These are phyloP conservation scores for Drymonia ruficornis DNA, from an alignment of 2,888 invertebrate species.

Conservation along the genomic window DNA sequence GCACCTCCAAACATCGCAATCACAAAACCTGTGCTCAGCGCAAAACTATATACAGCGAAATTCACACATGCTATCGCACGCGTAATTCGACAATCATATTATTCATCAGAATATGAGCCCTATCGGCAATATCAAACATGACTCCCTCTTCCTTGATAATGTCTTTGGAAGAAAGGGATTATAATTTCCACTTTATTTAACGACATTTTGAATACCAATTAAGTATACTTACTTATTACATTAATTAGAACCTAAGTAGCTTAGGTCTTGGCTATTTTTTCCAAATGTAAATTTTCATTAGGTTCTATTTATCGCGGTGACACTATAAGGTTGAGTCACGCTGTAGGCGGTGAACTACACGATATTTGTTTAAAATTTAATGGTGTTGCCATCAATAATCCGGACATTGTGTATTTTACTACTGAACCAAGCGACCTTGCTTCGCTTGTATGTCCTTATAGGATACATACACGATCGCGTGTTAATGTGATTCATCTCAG, in stretches of 20 bases:
- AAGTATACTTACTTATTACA: no score
- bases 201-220: no score
- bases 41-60: no score
- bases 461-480: slow-evolving; percentile 20
- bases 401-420: slow-evolving; percentile 22
- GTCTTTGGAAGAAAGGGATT: no score
- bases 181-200: no score
- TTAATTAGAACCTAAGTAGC: no score
- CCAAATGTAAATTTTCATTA: background rate
- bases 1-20: background rate
- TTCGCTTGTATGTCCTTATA: slow-evolving; percentile 26
- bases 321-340: slow-evolving; percentile 39
- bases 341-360: slow-evolving; percentile 32
- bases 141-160: no score
- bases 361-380: slow-evolving; percentile 28
- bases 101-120: no score
- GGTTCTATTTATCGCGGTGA: slow-evolving; percentile 37
- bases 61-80: no score
- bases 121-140: no score
- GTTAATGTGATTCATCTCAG: slow-evolving; percentile 32
- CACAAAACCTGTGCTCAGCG: no score
- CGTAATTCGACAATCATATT: no score
- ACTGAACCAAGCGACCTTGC: slow-evolving; percentile 27
- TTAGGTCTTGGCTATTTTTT: background rate
- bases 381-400: slow-evolving; percentile 27